Conservation (phyloP, 2,888 invertebrate genomes). For the Dinocampus coccinellae region DNA sequence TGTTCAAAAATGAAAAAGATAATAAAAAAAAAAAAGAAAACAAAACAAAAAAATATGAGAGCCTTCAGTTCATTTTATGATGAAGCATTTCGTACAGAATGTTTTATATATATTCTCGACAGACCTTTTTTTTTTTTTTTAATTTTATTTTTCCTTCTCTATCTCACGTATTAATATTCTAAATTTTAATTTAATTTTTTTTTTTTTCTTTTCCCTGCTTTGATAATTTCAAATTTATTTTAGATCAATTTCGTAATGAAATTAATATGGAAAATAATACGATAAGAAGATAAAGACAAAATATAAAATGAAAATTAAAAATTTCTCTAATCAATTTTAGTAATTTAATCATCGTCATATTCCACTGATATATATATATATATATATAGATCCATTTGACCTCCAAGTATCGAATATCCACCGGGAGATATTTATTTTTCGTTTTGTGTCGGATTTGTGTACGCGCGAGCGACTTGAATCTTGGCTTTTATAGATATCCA, state of each 20-base stretch:
- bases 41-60: neutral
- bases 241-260: neutral
- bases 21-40: neutral
- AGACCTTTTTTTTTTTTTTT: neutral
- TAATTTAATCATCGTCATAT: slow-evolving; percentile 16
- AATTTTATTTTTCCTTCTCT: too few species aligned
- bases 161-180: neutral
- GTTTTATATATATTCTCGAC: neutral
- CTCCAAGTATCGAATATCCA: slow-evolving; percentile 16
- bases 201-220: too few species aligned
- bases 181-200: too few species aligned
- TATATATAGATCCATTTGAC: neutral
- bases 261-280: neutral
- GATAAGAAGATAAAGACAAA: neutral
- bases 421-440: slow-evolving; percentile 8
- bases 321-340: neutral
- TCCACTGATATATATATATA: neutral
- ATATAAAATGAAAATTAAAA: neutral
- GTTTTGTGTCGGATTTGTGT: slow-evolving; percentile 21
- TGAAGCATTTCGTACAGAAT: neutral
- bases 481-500: slow-evolving; percentile 42
- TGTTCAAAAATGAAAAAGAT: slow-evolving; percentile 9
- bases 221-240: neutral
- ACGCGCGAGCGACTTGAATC: slow-evolving; percentile 17
- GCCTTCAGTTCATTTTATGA: neutral